Evolutionary conservation across 2,797 vertebrate species (phyloP), one percentile per base, ranked within the genome.

Genomic region (Meriones psammophilus): DNA sequence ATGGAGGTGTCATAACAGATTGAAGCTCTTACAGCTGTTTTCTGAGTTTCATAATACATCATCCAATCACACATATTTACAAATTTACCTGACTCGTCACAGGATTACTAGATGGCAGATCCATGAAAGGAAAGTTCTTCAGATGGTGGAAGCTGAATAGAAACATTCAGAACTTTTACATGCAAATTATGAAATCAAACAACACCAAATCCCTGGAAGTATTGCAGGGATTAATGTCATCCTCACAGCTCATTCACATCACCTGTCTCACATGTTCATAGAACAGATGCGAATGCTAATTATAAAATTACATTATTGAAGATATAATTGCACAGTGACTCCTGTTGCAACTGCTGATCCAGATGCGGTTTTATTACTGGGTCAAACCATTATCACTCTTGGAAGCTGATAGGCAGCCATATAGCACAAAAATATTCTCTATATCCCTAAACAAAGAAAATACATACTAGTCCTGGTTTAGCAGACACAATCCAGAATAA

Each of bases 241-340:
- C 33, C 74, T 60, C 13, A 56, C 1, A 54, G 10, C 10, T 84
- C 69, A 66, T 60, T 85, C 28, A 91, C 54, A 8, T 90, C 39
- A 64, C 42, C 46, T 68, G 8, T 58, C 91, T 80, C 46, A 1
- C 5, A 7, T 83, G 6, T 56, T 7, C 15, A 84, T 18, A 86
- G 0, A 58, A 94, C 20, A 86, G 42, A 42, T 54, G 14, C 66
- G 64, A 50, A 68, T 85, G 56, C 39, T 42, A 80, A 83, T 79
- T 78, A 56, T 74, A 14, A 79, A 89, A 83, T 10, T 78, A 50
- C 10, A 90, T 90, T 71, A 58, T 64, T 46, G 26, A 95, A 93
- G 91, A 87, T 46, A 42, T 30, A 94, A 60, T 56, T 60, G 46
- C 54, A 8, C 6, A 17, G n/a, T 84, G 69, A 87, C 3, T 94